Base-by-base conservation (phyloP, 2,113 vertebrate genomes). In the Melanotaenia duboulayi region DNA sequence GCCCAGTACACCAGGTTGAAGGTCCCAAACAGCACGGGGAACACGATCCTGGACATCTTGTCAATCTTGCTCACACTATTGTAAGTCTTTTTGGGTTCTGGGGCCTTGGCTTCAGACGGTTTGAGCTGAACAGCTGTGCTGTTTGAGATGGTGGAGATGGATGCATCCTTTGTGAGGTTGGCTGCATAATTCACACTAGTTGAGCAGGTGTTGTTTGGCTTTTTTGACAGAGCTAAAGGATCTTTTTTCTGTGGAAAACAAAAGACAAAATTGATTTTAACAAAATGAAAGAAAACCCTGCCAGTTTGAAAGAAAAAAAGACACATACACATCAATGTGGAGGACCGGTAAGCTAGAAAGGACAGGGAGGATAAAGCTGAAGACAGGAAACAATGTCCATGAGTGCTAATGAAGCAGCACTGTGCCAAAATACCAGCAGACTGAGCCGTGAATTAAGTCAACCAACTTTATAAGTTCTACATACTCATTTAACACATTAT, bases 1-100 rank as follows among this genome's bases (percentile, higher is more conserved):
- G 97, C 97, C 98, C 98, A 99, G 92, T 99, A 99, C 52, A 99
- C 97, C 71, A 99, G 92, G 90, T 99, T 99, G 90, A 99, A 99
- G 73, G 96, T 97, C 87, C 97, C 97, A 79, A 99, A 99, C 51
- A 98, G 90, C 57, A 99, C 93, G 0, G 98, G 98, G 79, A 99
- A 99, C 71, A 99, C 95, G 74, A 99, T 97, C 74, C 98, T 93
- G 82, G 97, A 96, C 97, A 99, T 97, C 92, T 98, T 98, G 93
- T 99, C 97, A 40, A 99, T 99, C 92, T 97, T 98, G 94, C 98
- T 99, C 91, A 99, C 96, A 59, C 98, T 99, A 93, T 99, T 99
- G 88, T 99, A 99, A 71, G 98, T 98, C 93, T 99, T 99, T 95
- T 97, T 99, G 83, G 93, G 96, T 87, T 99, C 97, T 3, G 94